Evolutionary conservation across 2,113 vertebrate species (phyloP), one percentile per base, ranked within the genome.

Genomic region (Raphicerus campestris): DNA sequence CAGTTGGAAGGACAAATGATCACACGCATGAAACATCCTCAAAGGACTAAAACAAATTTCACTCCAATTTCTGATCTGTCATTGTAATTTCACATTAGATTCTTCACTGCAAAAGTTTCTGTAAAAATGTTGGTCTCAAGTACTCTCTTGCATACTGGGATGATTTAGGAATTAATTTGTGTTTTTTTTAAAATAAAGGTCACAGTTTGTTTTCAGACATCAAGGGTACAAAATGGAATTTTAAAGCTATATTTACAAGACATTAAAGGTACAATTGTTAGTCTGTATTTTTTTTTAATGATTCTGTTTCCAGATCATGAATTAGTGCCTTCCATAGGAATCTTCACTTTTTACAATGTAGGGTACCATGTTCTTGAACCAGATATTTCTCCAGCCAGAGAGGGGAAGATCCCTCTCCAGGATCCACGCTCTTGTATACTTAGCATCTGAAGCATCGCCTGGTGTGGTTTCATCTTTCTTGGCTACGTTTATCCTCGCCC

Each of bases 181-280:
- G 81, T 97, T 92, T 89, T 42, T 42, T 75, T 6, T 2, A 3
- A 39, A 70, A 96, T 97, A 97, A 97, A 98, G 93, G 56, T 77
- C 16, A 0, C 63, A 24, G 4, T 13, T 97, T 97, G 42, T 97
- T 98, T 97, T 96, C 95, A 97, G 80, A 94, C 94, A 94, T 96
- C 93, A 95, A 80, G 95, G 89, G 93, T 85, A 95, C 97, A 97
- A 96, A 98, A 97, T 96, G 93, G 97, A 98, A 94, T 96, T 93
- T 94, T 81, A 95, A 98, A 95, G 96, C 49, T 92, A 22, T 92
- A 98, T 96, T 98, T 98, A 94, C 85, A 98, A 98, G 75, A 86
- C 95, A 98, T 97, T 98, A 98, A 98, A 98, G 66, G 96, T 97
- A 98, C 92, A 96, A 84, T 96, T 96, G 94, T 96, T 98, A 96